Evolutionary conservation across 2,888 invertebrate genomes (phyloP), one percentile per base, ranked within the genome.

Genomic region (Sturmia bella): DNA sequence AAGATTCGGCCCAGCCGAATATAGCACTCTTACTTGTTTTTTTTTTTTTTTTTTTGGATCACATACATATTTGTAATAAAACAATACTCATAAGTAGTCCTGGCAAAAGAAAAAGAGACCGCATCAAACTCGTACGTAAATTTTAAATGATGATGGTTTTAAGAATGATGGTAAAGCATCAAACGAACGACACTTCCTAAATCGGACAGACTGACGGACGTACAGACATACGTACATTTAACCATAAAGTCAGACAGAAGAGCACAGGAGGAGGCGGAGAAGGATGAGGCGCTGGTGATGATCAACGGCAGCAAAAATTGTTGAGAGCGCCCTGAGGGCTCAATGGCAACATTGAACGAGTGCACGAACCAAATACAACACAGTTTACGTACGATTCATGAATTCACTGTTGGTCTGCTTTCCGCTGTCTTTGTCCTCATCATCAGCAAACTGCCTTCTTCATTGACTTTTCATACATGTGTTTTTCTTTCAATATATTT

Each of bases 311-410:
- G 84, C 85, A 87, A 88, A 69, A 87, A 87, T 88, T 87, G 87
- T 86, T 88, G 89, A 88, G 89, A 88, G 88, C 87, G 87, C 88
- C 89, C 88, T 86, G 86, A 88, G 89, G 89, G 88, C 86, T 87
- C 85, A 85, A 75, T 68, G 69, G 70, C 27, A 64, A 72, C 77
- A 82, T 75, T 77, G 81, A 73, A 84, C 68, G 73, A 73, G 69
- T 78, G 63, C 84, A 84, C 78, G 74, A 76, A 80, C 69, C 76
- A 73, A 80, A 61, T 76, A 63, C 39, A 61, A 63, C 45, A 76
- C 59, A 76, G 61, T 76, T 64, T 64, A 41, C 72, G 57, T 64
- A 41, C 72, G 57, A 75, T 83, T 48, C 70, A 68, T 70, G 74
- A 39, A 43, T 75, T 66, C 72, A 41, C 17, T 43, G 43, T 69